A percentile compares a stretch with the other conserved stretches of the same genome.
Evolutionary conservation across 92 coral and sea anemone genomes (phyloP).

Genomic region (Parazoanthus darwini): DNA sequence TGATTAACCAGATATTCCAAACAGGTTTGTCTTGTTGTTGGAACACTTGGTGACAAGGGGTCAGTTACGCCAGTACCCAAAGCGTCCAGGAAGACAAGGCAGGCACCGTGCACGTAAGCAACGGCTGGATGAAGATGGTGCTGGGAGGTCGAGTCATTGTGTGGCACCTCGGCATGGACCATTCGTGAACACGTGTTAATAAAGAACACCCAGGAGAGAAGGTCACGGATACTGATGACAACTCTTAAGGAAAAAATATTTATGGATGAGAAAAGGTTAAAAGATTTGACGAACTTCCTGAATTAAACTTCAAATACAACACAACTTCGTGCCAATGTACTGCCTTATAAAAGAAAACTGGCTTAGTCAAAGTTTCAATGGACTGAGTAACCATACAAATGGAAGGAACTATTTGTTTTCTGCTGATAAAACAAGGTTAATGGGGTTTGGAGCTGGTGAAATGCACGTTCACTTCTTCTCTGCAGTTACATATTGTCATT

Average conservation of each 20-base stretch:
- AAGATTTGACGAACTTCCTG: background rate
- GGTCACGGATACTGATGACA: conserved; percentile 85
- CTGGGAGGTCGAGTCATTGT: background rate
- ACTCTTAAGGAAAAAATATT: conserved; percentile 42
- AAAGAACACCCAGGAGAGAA: conserved; percentile 91
- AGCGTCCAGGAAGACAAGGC: conserved; percentile 93
- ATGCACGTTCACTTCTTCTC: background rate
- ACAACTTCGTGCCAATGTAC: background rate
- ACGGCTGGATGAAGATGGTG: conserved; percentile 61
- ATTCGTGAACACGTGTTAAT: conserved; percentile 78
- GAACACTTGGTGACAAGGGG: conserved; percentile 44
- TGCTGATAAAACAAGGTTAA: too few species aligned
- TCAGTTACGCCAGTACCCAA: conserved; percentile 78
- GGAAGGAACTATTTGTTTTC: too few species aligned
- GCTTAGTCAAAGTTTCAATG: background rate
- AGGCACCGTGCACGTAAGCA: conserved; percentile 94
- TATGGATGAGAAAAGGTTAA: background rate
- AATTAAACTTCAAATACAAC: background rate
- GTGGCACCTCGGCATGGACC: background rate
- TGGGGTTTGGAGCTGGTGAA: background rate
- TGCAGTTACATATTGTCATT: background rate
- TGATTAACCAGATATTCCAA: conserved; percentile 67
- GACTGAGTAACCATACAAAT: background rate
- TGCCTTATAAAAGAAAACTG: background rate
- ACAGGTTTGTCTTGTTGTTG: conserved; percentile 70